Evolutionary conservation across 2,113 vertebrate species (phyloP), one percentile per base, ranked within the genome.

Genomic region (Podocnemis expansa): DNA sequence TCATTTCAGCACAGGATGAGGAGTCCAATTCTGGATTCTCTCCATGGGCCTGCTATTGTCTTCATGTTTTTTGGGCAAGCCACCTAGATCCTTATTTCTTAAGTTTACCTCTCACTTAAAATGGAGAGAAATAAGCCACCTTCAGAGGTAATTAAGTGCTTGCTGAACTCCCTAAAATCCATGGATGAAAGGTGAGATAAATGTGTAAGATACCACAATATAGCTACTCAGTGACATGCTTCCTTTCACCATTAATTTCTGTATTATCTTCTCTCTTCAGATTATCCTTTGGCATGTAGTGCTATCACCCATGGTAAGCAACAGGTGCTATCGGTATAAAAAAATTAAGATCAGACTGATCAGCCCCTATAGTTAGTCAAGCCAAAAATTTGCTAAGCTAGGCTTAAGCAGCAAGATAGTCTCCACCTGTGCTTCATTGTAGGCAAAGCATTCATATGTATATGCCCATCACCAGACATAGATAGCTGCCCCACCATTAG

Each of bases 221-320:
- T 43, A 85, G 22, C 0, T 52, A 73, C 6, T 31, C 38, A 85
- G 85, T 78, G 45, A 54, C 76, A 60, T 3, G 25, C 13, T 49
- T 1, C 0, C 0, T 70, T 13, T 38, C 67, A 4, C 70, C 76
- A 1, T 52, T 0, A 1, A 19, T 38, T 5, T 47, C 24, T 4
- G 1, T 31, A 4, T 49, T 4, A 29, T 14, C 67, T 78, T 54
- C 43, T 49, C 19, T 47, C 81, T 21, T 29, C 1, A 0, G 3
- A 55, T 78, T 5, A 47, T 80, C 56, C 84, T 91, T 63, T 0
- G 0, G 43, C 55, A 1, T 9, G 91, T 87, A 58, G 2, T 55
- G 58, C 8, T 0, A 78, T 79, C 54, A 58, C 24, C 85, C 51
- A 13, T 1, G 3, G 45, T n/a, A 67, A 38, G 67, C 58, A 90